Conservation (phyloP, 2,113 vertebrate species). For the Forbesichthys agassizii region DNA sequence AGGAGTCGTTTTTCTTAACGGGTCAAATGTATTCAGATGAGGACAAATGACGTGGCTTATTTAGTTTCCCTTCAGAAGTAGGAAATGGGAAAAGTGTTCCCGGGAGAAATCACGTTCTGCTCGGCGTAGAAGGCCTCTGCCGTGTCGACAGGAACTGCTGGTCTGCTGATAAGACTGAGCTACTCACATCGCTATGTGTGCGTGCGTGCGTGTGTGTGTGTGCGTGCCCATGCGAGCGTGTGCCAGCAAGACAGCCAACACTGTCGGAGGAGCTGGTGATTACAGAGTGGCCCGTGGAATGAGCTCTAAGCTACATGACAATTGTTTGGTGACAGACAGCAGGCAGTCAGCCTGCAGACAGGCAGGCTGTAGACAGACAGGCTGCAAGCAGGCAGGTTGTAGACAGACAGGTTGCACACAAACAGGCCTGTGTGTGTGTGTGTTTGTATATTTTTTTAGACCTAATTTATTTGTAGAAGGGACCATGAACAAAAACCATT, state of each 20-base stretch:
- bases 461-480: too few species aligned
- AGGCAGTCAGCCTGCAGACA: too few species aligned
- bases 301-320: slow-evolving; percentile 52
- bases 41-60: slow-evolving; percentile 96
- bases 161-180: slow-evolving; percentile 88
- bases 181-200: slow-evolving; percentile 75
- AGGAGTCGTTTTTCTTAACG: slow-evolving; percentile 86
- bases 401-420: too few species aligned
- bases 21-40: slow-evolving; percentile 97
- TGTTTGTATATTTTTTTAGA: too few species aligned
- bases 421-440: too few species aligned
- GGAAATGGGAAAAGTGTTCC: slow-evolving; percentile 95
- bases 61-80: slow-evolving; percentile 96
- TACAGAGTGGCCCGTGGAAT: slow-evolving; percentile 85
- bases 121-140: slow-evolving; percentile 80
- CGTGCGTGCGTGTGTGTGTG: slow-evolving; percentile 18
- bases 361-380: too few species aligned
- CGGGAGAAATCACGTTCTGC: slow-evolving; percentile 93
- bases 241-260: not conserved
- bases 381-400: too few species aligned
- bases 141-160: slow-evolving; percentile 81
- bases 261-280: slow-evolving; percentile 79
- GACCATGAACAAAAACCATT: too few species aligned
- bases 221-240: not conserved
- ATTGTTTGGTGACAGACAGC: slow-evolving; percentile 5